Evolutionary conservation across 1,140 invertebrate genomes (phyloP), one percentile per base, ranked within the genome.

Genomic region (Drosophila suzukii): DNA sequence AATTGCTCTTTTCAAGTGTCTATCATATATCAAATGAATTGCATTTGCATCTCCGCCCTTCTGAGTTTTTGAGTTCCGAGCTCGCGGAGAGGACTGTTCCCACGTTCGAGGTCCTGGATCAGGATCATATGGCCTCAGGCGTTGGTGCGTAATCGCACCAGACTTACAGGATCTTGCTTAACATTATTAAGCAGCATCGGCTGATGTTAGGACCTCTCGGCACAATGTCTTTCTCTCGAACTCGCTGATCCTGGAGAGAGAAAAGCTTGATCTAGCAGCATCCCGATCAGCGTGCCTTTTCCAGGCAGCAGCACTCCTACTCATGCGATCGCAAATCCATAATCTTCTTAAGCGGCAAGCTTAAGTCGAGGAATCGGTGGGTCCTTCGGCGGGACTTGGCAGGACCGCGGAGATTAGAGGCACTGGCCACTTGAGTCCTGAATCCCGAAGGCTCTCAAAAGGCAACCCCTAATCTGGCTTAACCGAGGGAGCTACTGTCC

Each of bases 121-220:
- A 54, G 38, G 65, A 68, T 66, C 61, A 34, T n/a, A 34, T 39
- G 49, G 47, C 66, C 62, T 60, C 67, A 85, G 81, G 81, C 81
- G 75, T 83, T 73, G 53, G 62, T 51, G 67, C 61, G 78, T 82
- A 86, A 86, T 86, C 83, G 83, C 83, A 86, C 84, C 83, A 86
- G 83, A 86, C 83, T 86, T 88, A 75, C 83, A 44, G 83, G 83
- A 86, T 88, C 83, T 86, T 86, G 80, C 83, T 86, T 86, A 86
- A 86, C 83, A 86, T 88, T 86, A 68, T 68, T 68, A 68, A 68
- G 65, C 66, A 68, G 47, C 34, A 10, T 30, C 17, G 20, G 20
- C 20, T 20, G 20, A 58, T 56, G 73, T 67, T 65, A 74, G 73
- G 79, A 65, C 65, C 68, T 70, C 51, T 32, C 7, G 32, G 76